Evolutionary conservation across 1,140 invertebrate genomes (phyloP).

Genomic region (Eubasilissa regina): DNA sequence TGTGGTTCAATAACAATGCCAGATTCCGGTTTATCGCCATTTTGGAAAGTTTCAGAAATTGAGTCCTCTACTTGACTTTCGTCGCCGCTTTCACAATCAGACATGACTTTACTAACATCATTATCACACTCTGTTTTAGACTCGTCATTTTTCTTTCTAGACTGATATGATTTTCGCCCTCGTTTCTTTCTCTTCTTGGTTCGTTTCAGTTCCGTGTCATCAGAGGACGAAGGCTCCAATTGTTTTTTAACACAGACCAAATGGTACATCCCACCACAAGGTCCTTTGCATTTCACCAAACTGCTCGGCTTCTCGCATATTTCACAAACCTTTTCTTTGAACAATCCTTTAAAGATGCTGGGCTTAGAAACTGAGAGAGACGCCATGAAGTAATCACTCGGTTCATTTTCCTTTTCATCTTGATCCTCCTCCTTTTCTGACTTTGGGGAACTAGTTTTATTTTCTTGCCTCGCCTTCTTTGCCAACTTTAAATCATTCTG

Average conservation of each 20-base stretch:
- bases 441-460: too few relatives aligned
- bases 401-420: slow-evolving; percentile 11
- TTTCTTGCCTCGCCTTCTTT: neutral
- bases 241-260: slow-evolving; percentile 67
- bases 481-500: neutral
- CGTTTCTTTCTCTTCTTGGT: slow-evolving; percentile 64
- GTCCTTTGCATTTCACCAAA: slow-evolving; percentile 77
- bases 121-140: slow-evolving; percentile 9
- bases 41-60: slow-evolving; percentile 40
- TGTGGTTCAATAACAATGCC: slow-evolving; percentile 23
- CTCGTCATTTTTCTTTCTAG: slow-evolving; percentile 46
- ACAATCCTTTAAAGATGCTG: slow-evolving; percentile 76
- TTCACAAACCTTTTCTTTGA: slow-evolving; percentile 78
- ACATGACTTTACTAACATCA: slow-evolving; percentile 22
- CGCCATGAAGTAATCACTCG: slow-evolving; percentile 56
- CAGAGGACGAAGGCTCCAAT: slow-evolving; percentile 51
- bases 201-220: slow-evolving; percentile 63
- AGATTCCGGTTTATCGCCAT: slow-evolving; percentile 7
- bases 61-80: slow-evolving; percentile 36
- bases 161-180: slow-evolving; percentile 61
- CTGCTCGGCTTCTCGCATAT: slow-evolving; percentile 77
- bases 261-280: slow-evolving; percentile 73
- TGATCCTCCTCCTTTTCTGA: slow-evolving; percentile 4
- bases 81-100: slow-evolving; percentile 28
- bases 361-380: slow-evolving; percentile 65